Percentiles rank a stretch among this genome's conserved stretches.
phyloP scores from a whole-genome alignment of 2,888 invertebrate genomes.

The Hirudinaria manillensis region DNA sequence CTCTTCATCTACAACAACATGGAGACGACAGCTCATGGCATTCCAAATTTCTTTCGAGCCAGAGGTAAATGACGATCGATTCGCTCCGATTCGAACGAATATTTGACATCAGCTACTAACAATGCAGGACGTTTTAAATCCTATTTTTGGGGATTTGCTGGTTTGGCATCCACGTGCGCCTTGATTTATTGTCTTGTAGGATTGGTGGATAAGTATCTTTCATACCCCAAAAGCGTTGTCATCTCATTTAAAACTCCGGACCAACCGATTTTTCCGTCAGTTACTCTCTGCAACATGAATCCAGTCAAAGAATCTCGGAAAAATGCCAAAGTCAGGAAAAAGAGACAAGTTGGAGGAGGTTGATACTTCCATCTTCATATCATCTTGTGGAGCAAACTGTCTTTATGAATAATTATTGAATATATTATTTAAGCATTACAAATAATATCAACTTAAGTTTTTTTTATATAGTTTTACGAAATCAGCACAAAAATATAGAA shows the following conservation, averaged over 20 bases:
- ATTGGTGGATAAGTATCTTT: conserved; percentile 15
- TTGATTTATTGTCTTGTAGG: conserved; percentile 15
- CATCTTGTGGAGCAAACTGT: background rate
- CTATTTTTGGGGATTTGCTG: background rate
- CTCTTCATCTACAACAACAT: background rate
- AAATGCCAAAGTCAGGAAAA: background rate
- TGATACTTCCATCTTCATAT: background rate
- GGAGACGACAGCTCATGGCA: conserved; percentile 22
- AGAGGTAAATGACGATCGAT: background rate
- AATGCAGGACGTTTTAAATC: background rate
- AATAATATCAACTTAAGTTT: too few species aligned
- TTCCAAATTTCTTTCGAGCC: conserved; percentile 19
- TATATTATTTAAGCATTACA: too few species aligned
- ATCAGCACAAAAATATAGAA: too few species aligned
- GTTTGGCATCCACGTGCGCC: conserved; percentile 7
- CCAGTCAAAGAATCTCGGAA: conserved; percentile 27
- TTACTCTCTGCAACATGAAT: conserved; percentile 32
- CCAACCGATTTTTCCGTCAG: conserved; percentile 31
- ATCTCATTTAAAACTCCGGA: conserved; percentile 8
- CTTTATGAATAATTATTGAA: background rate
- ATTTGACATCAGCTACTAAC: too few species aligned
- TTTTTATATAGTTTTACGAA: too few species aligned
- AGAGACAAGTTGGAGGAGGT: background rate
- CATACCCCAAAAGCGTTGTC: conserved; percentile 27
- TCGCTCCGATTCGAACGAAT: background rate